Percentiles rank a stretch among this genome's conserved stretches.
Conservation (phyloP, 2,797 vertebrate species). For the Epinephelus awoara region DNA sequence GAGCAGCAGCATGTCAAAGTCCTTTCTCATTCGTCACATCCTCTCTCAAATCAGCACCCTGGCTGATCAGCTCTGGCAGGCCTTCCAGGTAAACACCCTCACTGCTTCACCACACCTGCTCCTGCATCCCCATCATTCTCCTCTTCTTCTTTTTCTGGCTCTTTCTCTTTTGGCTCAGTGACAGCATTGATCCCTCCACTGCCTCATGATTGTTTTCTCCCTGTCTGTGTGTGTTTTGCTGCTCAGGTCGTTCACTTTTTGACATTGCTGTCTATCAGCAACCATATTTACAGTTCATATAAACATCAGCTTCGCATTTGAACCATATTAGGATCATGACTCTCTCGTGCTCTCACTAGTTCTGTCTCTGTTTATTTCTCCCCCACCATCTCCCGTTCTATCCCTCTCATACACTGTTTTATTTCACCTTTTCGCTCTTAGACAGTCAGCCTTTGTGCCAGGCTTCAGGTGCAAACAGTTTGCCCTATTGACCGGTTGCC, state of each 20-base stretch:
- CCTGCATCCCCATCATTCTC: not conserved
- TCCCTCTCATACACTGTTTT: conserved; percentile 6
- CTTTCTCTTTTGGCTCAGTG: not conserved
- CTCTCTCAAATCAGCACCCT: conserved; percentile 86
- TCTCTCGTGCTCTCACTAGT: not conserved
- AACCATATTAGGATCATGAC: not conserved
- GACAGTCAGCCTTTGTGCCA: conserved; percentile 26
- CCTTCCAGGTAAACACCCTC: conserved; percentile 84
- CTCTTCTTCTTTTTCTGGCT: not conserved
- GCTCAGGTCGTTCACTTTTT: not conserved
- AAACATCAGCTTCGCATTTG: not conserved
- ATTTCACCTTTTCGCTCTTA: conserved; percentile 7
- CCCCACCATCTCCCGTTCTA: not conserved
- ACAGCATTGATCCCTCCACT: not conserved
- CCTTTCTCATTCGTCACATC: conserved; percentile 85
- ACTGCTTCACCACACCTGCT: conserved; percentile 14
- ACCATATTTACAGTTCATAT: not conserved
- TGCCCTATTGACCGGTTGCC: conserved; percentile 29
- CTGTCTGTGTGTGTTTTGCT: not conserved
- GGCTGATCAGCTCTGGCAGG: conserved; percentile 83
- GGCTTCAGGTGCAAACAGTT: conserved; percentile 33
- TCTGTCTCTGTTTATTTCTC: not conserved
- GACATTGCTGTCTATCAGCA: no score
- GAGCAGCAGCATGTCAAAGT: conserved; percentile 82
- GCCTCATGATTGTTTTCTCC: not conserved